Conservation (phyloP, 2,797 vertebrate genomes). For the Crotalus adamanteus region DNA sequence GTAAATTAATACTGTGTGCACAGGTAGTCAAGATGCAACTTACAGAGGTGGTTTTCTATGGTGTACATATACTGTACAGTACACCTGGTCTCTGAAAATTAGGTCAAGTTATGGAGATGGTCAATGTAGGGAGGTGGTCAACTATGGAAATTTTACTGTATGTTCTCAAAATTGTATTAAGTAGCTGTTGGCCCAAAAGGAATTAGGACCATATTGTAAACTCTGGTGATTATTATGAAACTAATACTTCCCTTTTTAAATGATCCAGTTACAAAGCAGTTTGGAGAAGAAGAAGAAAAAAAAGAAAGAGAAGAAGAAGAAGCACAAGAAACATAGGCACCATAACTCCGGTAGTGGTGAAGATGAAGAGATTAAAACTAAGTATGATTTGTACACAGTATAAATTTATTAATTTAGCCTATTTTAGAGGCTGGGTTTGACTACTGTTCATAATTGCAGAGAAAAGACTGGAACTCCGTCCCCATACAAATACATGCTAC, state of each 20-base stretch:
- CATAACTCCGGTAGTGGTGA: constrained; percentile 78
- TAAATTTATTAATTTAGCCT: not conserved
- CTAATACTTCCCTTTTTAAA: not conserved
- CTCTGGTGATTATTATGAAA: not conserved
- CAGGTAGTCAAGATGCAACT: too few species aligned
- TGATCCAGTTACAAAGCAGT: constrained; percentile 85
- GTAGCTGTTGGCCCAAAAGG: not conserved
- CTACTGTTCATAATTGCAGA: not conserved
- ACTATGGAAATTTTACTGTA: too few species aligned
- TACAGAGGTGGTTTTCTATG: too few species aligned
- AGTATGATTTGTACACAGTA: constrained; percentile 31
- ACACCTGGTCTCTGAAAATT: too few species aligned
- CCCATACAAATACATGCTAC: not conserved
- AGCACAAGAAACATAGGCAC: constrained; percentile 80
- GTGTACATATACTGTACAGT: too few species aligned
- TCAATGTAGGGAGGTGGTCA: too few species aligned
- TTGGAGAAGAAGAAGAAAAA: constrained; percentile 88
- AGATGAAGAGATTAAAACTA: constrained; percentile 69
- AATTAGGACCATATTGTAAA: not conserved
- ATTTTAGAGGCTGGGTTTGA: not conserved
- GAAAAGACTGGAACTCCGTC: not conserved
- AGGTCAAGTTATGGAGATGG: too few species aligned
- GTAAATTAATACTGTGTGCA: too few species aligned
- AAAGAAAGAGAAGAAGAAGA: constrained; percentile 79
- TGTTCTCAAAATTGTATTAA: not conserved